Evolutionary conservation across 2,888 invertebrate genomes (phyloP).

Genomic region (Bombyx huttoni): DNA sequence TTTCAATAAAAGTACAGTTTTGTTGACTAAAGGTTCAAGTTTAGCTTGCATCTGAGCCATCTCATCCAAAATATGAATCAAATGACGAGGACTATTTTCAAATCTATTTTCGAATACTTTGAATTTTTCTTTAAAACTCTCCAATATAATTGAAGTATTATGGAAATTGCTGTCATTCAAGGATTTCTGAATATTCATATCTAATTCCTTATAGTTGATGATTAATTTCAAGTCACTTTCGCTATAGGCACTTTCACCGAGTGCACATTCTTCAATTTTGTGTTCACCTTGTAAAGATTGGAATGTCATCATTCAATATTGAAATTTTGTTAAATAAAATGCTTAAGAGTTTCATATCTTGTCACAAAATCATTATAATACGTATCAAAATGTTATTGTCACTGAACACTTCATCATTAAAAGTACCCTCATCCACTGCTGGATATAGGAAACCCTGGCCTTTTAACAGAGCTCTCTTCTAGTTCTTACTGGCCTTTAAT

Average conservation of each 20-base stretch:
- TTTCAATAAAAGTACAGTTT: conserved; percentile 7
- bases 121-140: conserved; percentile 13
- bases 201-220: conserved; percentile 15
- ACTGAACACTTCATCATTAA: too few relatives aligned
- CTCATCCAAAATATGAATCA: conserved; percentile 26
- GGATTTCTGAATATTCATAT: conserved; percentile 10
- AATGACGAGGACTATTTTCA: conserved; percentile 20
- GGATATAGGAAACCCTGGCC: too few relatives aligned
- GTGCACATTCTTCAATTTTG: not conserved
- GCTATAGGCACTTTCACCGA: conserved; percentile 13
- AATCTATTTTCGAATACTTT: conserved; percentile 13
- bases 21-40: conserved; percentile 14
- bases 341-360: not conserved
- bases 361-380: too few relatives aligned
- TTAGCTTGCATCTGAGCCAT: conserved; percentile 11
- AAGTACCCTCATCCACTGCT: too few relatives aligned
- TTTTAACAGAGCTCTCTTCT: too few relatives aligned
- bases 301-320: not conserved
- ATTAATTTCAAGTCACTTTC: conserved; percentile 20
- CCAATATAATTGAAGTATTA: conserved; percentile 6
- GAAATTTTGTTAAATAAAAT: not conserved
- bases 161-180: conserved; percentile 12
- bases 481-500: too few relatives aligned
- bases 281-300: not conserved
- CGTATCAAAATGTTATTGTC: too few relatives aligned